Evolutionary conservation across 2,113 vertebrate genomes (phyloP), one percentile per base, ranked within the genome.

Genomic region (Cottus gobio): DNA sequence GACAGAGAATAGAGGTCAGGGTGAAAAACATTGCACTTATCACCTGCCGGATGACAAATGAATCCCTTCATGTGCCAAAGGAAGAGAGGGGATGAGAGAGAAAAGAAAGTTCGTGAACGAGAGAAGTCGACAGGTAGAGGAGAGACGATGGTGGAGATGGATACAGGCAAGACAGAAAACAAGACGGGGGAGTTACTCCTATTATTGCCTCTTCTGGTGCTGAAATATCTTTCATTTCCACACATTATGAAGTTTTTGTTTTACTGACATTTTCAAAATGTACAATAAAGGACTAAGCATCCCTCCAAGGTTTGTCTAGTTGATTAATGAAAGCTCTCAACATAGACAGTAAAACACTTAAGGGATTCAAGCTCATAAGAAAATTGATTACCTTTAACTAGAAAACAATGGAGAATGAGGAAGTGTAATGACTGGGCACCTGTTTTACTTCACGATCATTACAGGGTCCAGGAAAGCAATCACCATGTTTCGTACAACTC

Each of bases 321-420:
- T 93, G 93, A 93, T 93, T 89, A 92, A 92, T 93, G 92, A 80
- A 87, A 75, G 77, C 71, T 67, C 85, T 91, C 83, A 63, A 46
- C 71, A 54, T 36, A 44, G 83, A 69, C 91, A 74, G 69, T 66
- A 76, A 87, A 90, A 90, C 87, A 91, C 85, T 87, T 87, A 81
- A 76, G 84, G 86, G 87, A 93, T 83, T 83, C 56, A 5, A 62
- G 84, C 84, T 88, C 84, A 87, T 80, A 75, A 78, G 78, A 73
- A 93, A 88, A 92, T 90, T 84, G 88, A 95, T 94, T 91, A 93
- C 86, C 84, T 92, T 90, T 90, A 93, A 94, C 85, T 87, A 82
- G 89, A 91, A 90, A 91, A 89, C 90, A 86, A 93, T 90, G 85
- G 77, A 73, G 82, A 87, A 82, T 75, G 80, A 80, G 78, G 67